Base-by-base conservation (phyloP, 2,113 vertebrate species). In the Clarias gariepinus region DNA sequence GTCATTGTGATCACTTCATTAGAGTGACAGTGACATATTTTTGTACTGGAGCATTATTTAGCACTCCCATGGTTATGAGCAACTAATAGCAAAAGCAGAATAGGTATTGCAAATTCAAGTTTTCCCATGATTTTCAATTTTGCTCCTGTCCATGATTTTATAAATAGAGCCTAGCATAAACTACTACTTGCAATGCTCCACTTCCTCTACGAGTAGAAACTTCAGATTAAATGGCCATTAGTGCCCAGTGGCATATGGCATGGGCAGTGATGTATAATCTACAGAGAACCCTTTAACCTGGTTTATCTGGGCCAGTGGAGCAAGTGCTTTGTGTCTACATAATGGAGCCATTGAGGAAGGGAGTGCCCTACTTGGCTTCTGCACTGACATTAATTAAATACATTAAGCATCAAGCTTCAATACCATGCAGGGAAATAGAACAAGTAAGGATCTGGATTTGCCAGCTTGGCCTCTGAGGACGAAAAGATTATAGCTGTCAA, bases 341-440 rank as follows among this genome's bases (percentile, higher is more conserved):
- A 86, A 88, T 83, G 69, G 74, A 86, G 47, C 60, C 73, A 87
- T 79, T 68, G 21, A 61, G 63, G 71, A 86, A 76, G 57, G 57
- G 33, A 79, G 53, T 71, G 81, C 36, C 53, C 73, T 71, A 88
- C 63, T 79, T 88, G 71, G 53, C 76, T 58, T 77, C n/a, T 4
- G 63, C 53, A 63, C 53, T 71, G 63, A 83, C 73, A 58, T 86
- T 83, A 86, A 88, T 86, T 83, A 88, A 79, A 52, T 86, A 66
- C n/a, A 77, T 81, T 78, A 86, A 78, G 57, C 33, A 61, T 53
- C 47, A 80, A 21, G 25, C 47, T 73, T 85, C 36, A 52, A 9
- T 58, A 71, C 58, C 60, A 25, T 47, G 68, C 58, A 74, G 60
- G 33, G 28, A 25, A 71, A 61, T 28, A 47, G 28, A 69, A n/a